phyloP scores from a whole-genome alignment of 2,888 invertebrate genomes.

The Candidula unifasciata region DNA sequence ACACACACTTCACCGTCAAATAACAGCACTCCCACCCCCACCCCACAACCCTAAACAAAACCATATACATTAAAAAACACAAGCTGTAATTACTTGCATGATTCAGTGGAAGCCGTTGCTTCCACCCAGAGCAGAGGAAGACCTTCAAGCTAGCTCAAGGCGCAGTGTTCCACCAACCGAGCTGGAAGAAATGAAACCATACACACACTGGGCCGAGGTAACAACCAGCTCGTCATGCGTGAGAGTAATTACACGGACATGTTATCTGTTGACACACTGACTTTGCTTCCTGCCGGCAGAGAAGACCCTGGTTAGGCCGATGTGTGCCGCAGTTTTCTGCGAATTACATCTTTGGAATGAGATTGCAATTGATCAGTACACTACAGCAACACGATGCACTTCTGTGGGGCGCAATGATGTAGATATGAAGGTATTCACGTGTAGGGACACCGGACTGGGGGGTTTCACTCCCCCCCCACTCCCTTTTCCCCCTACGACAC shows the following conservation, averaged over 20 bases:
- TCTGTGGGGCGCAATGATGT: too few species aligned
- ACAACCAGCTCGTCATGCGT: neutral
- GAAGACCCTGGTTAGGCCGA: neutral
- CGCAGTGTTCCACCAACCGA: neutral
- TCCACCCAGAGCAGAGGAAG: neutral
- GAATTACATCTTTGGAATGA: neutral
- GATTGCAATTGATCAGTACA: too few species aligned
- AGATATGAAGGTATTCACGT: too few species aligned
- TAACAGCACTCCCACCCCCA: too few species aligned
- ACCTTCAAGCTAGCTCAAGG: neutral
- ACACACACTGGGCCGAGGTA: neutral
- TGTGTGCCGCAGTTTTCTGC: neutral
- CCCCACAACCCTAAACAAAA: neutral
- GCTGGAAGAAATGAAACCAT: slow-evolving; percentile 5
- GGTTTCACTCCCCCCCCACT: too few species aligned
- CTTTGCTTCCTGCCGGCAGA: neutral
- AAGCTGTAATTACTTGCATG: neutral
- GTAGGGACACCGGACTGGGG: too few species aligned
- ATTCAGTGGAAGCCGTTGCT: neutral
- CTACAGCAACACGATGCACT: too few species aligned
- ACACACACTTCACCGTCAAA: too few species aligned
- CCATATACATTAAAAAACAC: neutral
- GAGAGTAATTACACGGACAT: slow-evolving; percentile 9
- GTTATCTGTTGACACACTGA: neutral
- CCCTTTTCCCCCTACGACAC: too few species aligned